Evolutionary conservation across 2,113 vertebrate genomes (phyloP).

Genomic region (Mesocricetus auratus): DNA sequence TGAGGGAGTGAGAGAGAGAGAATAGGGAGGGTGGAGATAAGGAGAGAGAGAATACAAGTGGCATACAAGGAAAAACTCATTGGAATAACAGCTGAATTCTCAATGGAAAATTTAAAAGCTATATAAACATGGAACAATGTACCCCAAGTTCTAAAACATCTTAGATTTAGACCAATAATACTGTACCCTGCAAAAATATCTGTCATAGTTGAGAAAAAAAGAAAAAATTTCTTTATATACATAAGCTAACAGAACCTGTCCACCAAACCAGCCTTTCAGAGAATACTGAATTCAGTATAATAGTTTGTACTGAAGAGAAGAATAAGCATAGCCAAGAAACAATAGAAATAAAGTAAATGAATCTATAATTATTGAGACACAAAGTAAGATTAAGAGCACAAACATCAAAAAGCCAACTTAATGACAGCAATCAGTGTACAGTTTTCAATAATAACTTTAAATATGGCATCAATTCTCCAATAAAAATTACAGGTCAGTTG

Average conservation of each 20-base stretch:
- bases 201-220: background rate
- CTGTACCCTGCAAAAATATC: background rate
- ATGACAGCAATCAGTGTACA: background rate
- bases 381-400: background rate
- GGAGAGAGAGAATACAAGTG: background rate
- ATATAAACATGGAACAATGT: background rate
- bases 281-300: background rate
- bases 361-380: background rate
- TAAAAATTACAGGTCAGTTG: background rate
- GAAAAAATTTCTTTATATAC: background rate
- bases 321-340: background rate
- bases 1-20: background rate
- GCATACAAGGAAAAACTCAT: background rate
- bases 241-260: background rate
- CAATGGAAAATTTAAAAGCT: background rate
- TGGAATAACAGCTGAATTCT: background rate
- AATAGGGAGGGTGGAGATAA: background rate
- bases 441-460: background rate
- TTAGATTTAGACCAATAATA: background rate
- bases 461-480: background rate
- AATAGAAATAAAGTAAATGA: background rate
- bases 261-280: background rate
- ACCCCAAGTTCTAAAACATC: background rate
- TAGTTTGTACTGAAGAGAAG: background rate
- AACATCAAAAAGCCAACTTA: background rate